Conservation (phyloP, 2,113 vertebrate genomes). For the Erpornis zantholeuca region DNA sequence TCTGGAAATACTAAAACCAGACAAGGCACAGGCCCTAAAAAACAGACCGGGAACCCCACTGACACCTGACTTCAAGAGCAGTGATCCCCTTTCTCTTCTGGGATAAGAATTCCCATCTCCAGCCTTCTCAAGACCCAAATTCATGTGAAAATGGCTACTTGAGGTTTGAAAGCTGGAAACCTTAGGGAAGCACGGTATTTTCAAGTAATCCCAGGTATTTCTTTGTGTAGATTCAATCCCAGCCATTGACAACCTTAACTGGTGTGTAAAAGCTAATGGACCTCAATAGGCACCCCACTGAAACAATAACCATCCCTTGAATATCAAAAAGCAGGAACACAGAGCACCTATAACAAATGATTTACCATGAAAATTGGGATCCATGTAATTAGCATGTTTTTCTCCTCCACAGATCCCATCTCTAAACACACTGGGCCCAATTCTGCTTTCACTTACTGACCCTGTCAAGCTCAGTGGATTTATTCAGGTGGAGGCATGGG, state of each 20-base stretch:
- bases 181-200: not conserved
- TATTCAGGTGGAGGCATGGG: conserved; percentile 48
- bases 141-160: not conserved
- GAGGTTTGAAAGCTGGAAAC: not conserved
- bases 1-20: not conserved
- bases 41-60: not conserved
- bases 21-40: not conserved
- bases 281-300: conserved; percentile 15
- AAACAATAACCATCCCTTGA: conserved; percentile 6
- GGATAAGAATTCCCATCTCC: not conserved
- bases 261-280: conserved; percentile 45
- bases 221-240: not conserved
- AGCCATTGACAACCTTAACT: not conserved
- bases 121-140: not conserved
- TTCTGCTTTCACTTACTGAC: not conserved
- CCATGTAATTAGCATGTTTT: conserved; percentile 43
- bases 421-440: not conserved
- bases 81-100: not conserved
- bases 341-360: not conserved
- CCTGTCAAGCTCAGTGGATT: not conserved
- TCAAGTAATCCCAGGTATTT: not conserved
- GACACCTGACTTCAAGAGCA: not conserved
- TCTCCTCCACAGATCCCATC: not conserved
- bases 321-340: not conserved
- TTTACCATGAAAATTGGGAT: conserved; percentile 14